Conservation (phyloP, 37 sponge, comb jelly and placozoan genomes). For the Eunapius fragilis region DNA sequence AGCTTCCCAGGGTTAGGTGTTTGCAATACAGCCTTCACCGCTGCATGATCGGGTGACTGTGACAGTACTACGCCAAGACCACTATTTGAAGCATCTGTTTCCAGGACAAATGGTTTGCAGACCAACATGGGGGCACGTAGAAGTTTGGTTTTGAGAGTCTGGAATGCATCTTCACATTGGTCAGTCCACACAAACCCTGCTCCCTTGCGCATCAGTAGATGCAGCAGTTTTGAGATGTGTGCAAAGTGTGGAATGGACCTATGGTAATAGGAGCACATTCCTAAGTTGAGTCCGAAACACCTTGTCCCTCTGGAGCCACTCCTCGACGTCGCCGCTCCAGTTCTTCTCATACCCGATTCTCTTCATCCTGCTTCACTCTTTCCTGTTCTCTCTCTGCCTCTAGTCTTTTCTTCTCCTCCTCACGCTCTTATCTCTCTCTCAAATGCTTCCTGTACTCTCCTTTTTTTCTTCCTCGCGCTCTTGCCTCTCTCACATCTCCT, state of each 20-base stretch:
- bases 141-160: background rate
- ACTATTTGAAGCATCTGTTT: slow-evolving; percentile 17
- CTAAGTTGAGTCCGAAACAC: slow-evolving; percentile 9
- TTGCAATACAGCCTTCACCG: slow-evolving; percentile 40
- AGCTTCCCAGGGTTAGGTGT: slow-evolving; percentile 37
- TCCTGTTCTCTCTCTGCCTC: no score
- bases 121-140: background rate
- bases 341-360: background rate
- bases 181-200: slow-evolving; percentile 9
- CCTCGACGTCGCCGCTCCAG: background rate
- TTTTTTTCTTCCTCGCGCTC: no score
- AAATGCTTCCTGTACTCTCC: background rate
- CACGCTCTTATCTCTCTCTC: background rate
- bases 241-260: slow-evolving; percentile 28
- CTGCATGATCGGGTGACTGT: slow-evolving; percentile 63
- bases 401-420: no score
- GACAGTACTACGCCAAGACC: slow-evolving; percentile 23
- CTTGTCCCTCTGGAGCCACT: background rate
- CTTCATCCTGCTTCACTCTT: no score
- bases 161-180: slow-evolving; percentile 11
- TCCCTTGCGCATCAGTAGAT: slow-evolving; percentile 18
- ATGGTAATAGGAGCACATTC: slow-evolving; percentile 38
- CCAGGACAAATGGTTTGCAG: background rate
- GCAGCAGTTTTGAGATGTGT: slow-evolving; percentile 2
- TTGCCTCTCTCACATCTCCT: background rate